These are phyloP conservation scores for Camelus bactrianus DNA, from an alignment of 2,113 vertebrate genomes.

Conservation along the genomic window DNA sequence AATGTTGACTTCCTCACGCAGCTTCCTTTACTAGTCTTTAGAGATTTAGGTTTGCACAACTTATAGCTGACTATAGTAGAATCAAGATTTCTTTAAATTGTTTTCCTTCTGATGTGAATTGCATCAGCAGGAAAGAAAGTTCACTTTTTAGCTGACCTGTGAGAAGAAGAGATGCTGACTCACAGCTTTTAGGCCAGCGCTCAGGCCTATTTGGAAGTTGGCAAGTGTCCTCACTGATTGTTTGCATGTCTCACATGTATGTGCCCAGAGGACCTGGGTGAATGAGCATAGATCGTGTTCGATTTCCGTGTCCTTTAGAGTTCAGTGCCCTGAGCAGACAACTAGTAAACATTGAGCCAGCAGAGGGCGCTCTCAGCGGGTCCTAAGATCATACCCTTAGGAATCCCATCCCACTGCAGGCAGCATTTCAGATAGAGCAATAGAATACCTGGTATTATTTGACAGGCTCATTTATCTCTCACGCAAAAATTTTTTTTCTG, in stretches of 20 bases:
- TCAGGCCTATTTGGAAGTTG: background rate
- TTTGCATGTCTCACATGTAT: background rate
- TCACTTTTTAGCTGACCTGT: constrained; percentile 67
- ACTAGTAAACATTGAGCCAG: background rate
- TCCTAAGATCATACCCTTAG: background rate
- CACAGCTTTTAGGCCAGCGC: background rate
- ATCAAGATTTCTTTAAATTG: constrained; percentile 66
- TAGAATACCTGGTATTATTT: background rate
- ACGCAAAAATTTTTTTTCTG: background rate
- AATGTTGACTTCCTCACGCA: constrained; percentile 59
- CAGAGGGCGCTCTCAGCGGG: background rate
- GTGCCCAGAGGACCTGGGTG: background rate
- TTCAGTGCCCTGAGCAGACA: background rate
- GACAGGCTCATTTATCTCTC: background rate
- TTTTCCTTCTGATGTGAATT: constrained; percentile 65
- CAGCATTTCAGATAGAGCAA: background rate
- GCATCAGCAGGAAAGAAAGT: constrained; percentile 68
- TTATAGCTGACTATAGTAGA: constrained; percentile 70
- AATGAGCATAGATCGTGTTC: background rate
- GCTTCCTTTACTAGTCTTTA: constrained; percentile 55
- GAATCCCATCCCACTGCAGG: background rate
- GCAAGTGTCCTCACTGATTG: background rate
- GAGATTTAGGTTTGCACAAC: constrained; percentile 64
- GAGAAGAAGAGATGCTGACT: constrained; percentile 52
- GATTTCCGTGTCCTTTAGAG: background rate